phyloP scores from a whole-genome alignment of 2,797 vertebrate genomes.

The Neopelma chrysocephalum region DNA sequence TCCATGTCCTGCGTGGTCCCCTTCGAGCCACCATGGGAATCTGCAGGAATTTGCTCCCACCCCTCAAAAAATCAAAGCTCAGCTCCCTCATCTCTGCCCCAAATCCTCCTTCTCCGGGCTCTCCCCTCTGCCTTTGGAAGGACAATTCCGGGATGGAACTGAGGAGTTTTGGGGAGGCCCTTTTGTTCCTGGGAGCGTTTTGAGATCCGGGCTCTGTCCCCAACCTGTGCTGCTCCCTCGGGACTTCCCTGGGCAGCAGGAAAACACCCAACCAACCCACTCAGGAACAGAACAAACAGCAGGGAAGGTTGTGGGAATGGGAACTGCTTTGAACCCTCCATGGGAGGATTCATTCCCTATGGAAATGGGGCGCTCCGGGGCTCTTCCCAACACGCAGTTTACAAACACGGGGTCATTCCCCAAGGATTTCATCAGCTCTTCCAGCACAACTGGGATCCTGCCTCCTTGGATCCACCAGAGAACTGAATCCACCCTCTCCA shows the following conservation, averaged over 20 bases:
- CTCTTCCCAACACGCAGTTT: not conserved
- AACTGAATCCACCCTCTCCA: not conserved
- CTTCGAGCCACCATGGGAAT: not conserved
- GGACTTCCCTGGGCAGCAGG: not conserved
- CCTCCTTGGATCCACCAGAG: not conserved
- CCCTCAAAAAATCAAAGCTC: not conserved
- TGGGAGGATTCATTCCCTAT: not conserved
- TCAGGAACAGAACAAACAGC: not conserved
- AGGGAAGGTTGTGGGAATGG: not conserved
- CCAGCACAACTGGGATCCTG: not conserved
- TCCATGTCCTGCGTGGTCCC: accelerated
- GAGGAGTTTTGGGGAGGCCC: not conserved
- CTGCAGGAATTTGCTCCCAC: not conserved
- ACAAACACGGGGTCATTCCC: not conserved
- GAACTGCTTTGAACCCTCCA: not conserved
- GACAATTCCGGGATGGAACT: not conserved
- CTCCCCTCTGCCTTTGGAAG: not conserved
- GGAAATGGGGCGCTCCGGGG: not conserved
- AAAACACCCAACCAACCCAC: not conserved
- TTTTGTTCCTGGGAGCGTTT: not conserved
- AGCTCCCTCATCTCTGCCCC: not conserved
- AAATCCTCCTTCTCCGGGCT: not conserved
- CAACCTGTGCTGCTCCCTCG: accelerated
- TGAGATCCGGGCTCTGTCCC: not conserved
- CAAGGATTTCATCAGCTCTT: not conserved